Base-by-base conservation (phyloP, 2,113 vertebrate species). In the Cromileptes altivelis region DNA sequence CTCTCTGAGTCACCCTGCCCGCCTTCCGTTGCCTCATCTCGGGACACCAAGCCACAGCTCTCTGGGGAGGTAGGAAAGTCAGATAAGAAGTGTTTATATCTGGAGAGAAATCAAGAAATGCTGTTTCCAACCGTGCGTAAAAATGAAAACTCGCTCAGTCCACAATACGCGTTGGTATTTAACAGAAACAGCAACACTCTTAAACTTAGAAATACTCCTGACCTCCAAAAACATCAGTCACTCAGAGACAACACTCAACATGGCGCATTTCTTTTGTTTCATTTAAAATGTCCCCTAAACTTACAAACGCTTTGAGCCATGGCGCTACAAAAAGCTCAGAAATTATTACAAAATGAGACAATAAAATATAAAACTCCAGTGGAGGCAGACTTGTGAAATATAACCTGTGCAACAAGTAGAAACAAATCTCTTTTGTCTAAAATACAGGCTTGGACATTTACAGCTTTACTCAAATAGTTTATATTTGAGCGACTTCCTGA, bases 1-100 rank as follows among this genome's bases (percentile, higher is more conserved):
- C 97, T 93, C 83, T 97, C 97, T 4, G 91, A 33, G 25, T 96
- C 96, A 6, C 86, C 93, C 62, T 92, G 90, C 17, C 94, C 95
- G 84, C 58, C 47, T 68, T 96, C 96, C 42, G 84, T 82, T 0
- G 88, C 82, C 30, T 97, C 97, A 3, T 95, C 92, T 80, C 96
- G 95, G 92, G 96, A 95, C 79, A 74, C 71, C 90, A 96, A 78
- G 8, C 78, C 93, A 70, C 96, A 97, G 89, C 53, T 94, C 89
- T 97, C 97, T 97, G 81, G 10, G 75, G 8, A 50, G 61, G 37
- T 18, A 11, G 50, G 10, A 82, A 45, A 84, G 42, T 21, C 65
- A 78, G 21, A 71, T 8, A 52, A 58, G 3, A 80, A n/a, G 13
- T 13, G 21, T 57, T 17, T 10, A 45, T 12, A 45, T 2, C 8